Evolutionary conservation across 2,888 invertebrate genomes (phyloP), one percentile per base, ranked within the genome.

Genomic region (Drosophila percnosoma): DNA sequence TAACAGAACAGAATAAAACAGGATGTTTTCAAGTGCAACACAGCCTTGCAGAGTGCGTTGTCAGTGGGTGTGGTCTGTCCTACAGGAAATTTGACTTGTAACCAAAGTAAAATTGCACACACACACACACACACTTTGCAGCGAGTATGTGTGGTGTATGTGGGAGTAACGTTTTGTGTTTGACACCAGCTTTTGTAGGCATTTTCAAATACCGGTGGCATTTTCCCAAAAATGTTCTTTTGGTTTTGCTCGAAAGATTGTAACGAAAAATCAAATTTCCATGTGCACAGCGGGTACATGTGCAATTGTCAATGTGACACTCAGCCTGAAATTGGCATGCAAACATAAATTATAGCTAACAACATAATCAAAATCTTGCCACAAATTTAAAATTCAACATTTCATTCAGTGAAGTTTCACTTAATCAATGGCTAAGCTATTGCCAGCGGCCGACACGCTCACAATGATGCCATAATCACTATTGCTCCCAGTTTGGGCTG

Each of bases 31-130:
- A 85, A 73, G 82, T 70, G 64, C 73, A 52, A 58, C 49, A 42
- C 49, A 34, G 48, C 58, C 51, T 24, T 33, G 31, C 40, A 60
- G 29, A 64, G 24, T 60, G 53, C 60, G 51, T 49, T 76, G 65
- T 59, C 60, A 63, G 62, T 67, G 65, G 62, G 70, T 58, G 52
- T 42, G 57, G 33, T 69, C 40, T 48, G 75, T 68, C 62, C 69
- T 65, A 68, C 88, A 87, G 85, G 85, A 86, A 84, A 89, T 86
- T 86, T 84, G 82, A 89, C 78, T 80, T 80, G 84, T 80, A 78
- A 63, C 87, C 82, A 87, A 81, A 80, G 61, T 73, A 69, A 78
- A 81, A 75, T 57, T 64, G 62, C 52, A 60, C 42, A 42, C 62
- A 27, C 27, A 42, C 49, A 29, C 21, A 27, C 21, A 51, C 31